Evolutionary conservation across 1,140 invertebrate genomes (phyloP), one percentile per base, ranked within the genome.

Genomic region (Varroa destructor): DNA sequence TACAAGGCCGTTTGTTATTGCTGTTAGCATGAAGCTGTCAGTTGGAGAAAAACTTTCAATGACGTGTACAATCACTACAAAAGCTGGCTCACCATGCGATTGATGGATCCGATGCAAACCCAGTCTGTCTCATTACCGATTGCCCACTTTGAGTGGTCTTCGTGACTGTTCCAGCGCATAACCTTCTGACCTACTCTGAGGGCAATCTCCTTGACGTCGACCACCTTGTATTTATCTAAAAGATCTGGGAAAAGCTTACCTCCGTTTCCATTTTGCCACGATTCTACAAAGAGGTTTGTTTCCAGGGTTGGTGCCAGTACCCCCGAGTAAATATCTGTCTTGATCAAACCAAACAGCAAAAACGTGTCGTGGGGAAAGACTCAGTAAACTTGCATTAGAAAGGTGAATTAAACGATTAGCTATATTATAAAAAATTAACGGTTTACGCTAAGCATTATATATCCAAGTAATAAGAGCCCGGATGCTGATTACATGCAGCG

Each of bases 161-260:
- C 61, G 12, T 46, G 40, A 40, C 61, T 67, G 40, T 40, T 43
- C 61, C 61, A 67, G 12, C 46, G 61, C 61, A 67, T 12, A 4
- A 37, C 40, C 12, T 37, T 40, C 12, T 67, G 14, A 4, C 61
- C 61, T 2, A 67, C 61, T 67, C 46, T 67, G 12, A 67, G 37
- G 2, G 61, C 61, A 12, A 67, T 67, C 46, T 67, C 40, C 37
- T 67, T 12, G 37, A 67, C 40, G 61, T 67, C 61, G 36, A 37
- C 40, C 12, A 67, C 61, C 8, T 67, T 67, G 37, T 67, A 67
- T 8, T 67, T 67, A 37, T 67, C 61, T 12, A 67, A 67, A 37
- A 12, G 40, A 46, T 67, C 61, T 40, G 61, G 61, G 10, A 37
- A 37, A 67, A 67, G 61, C 40, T 46, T 67, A 46, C 61, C 61